These are phyloP conservation scores for Mormyrops boulengeri DNA, from an alignment of 2,797 vertebrate species.

Conservation along the genomic window DNA sequence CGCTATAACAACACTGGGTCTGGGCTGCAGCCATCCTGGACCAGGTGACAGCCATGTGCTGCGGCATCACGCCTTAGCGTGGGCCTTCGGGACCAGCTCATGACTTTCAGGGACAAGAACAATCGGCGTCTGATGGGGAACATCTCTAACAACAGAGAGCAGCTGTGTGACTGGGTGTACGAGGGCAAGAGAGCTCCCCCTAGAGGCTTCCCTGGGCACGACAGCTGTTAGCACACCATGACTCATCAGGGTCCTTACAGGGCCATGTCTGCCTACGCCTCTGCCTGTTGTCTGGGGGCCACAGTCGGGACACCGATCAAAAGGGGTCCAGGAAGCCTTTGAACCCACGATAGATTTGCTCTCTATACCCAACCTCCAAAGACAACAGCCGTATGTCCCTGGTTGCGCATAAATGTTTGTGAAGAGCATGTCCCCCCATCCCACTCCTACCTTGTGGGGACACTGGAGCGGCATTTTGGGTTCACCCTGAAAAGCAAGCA, in stretches of 20 bases:
- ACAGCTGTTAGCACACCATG: neutral
- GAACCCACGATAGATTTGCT: neutral
- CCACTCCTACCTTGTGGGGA: slow-evolving; percentile 54
- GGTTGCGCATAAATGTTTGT: neutral
- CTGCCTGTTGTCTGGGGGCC: neutral
- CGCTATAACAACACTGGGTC: neutral
- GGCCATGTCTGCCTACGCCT: neutral
- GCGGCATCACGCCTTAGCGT: neutral
- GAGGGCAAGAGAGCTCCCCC: neutral
- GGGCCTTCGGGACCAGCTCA: neutral
- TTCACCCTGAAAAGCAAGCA: slow-evolving; percentile 52
- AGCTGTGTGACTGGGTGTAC: neutral
- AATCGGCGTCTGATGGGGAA: neutral
- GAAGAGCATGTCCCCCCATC: neutral
- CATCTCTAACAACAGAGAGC: neutral
- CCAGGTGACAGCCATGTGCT: neutral
- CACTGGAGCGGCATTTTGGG: slow-evolving; percentile 57
- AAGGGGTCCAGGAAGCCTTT: neutral
- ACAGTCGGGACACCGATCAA: neutral
- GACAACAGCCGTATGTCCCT: neutral
- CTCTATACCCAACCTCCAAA: neutral
- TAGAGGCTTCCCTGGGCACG: neutral
- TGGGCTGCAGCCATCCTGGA: neutral
- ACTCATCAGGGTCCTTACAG: neutral
- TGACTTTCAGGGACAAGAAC: neutral